These are phyloP conservation scores for Mus pahari DNA, from an alignment of 2,113 vertebrate genomes.

Conservation along the genomic window DNA sequence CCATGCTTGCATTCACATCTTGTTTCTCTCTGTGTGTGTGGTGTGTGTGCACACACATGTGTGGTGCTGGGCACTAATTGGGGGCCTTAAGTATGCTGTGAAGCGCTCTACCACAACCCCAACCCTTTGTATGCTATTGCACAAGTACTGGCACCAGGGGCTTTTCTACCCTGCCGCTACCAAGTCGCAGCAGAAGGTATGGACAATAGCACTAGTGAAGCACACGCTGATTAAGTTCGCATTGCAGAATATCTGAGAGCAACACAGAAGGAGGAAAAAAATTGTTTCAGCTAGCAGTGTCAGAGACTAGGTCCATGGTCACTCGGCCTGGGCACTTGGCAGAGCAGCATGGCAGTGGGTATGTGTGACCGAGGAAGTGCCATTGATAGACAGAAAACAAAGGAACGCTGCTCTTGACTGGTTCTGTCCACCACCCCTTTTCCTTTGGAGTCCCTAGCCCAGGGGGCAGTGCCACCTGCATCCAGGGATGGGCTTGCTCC, in stretches of 20 bases:
- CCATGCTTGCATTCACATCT: neutral
- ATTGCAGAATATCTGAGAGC: neutral
- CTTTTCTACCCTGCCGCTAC: neutral
- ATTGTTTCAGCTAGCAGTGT: neutral
- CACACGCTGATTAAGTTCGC: neutral
- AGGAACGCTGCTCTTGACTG: neutral
- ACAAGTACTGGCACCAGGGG: no score
- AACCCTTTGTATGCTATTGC: neutral
- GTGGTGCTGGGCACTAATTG: neutral
- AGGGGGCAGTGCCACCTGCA: neutral
- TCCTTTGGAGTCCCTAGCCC: neutral
- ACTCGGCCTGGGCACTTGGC: neutral
- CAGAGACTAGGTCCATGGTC: neutral
- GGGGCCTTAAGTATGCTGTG: neutral
- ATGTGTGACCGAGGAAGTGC: neutral
- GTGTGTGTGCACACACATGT: neutral
- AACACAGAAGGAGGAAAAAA: neutral
- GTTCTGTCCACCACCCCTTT: neutral
- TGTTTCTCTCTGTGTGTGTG: neutral
- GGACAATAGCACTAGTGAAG: rapidly evolving
- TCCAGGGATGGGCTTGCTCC: neutral
- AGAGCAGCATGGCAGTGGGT: neutral
- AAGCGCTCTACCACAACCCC: neutral
- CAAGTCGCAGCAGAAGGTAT: neutral
- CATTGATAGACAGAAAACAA: neutral